Evolutionary conservation across 2,113 vertebrate species (phyloP).

Genomic region (Vombatus ursinus): DNA sequence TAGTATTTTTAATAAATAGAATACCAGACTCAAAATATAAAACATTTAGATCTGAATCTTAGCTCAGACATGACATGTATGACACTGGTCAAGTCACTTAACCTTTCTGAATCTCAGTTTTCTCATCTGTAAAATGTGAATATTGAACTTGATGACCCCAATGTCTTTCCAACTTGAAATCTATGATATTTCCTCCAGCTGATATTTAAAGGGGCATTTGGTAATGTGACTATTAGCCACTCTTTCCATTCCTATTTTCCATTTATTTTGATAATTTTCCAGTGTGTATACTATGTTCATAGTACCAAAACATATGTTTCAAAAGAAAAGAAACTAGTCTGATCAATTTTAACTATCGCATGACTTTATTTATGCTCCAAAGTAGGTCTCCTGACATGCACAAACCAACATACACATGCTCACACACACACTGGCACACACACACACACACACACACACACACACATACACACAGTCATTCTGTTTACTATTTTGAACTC

Average conservation of each 20-base stretch:
- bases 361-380: not conserved
- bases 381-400: not conserved
- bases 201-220: not conserved
- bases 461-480: not conserved
- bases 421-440: too few species aligned
- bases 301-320: not conserved
- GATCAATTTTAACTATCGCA: not conserved
- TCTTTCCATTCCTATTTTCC: not conserved
- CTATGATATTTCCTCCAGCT: not conserved
- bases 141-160: not conserved
- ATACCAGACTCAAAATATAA: not conserved
- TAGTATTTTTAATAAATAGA: not conserved
- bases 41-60: not conserved
- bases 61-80: not conserved
- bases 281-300: not conserved
- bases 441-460: not conserved
- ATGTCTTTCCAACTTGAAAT: not conserved
- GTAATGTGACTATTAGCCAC: not conserved
- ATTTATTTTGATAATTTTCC: not conserved
- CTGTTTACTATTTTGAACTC: constrained; percentile 14
- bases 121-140: too few species aligned
- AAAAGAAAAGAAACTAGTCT: not conserved
- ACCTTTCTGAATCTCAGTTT: too few species aligned
- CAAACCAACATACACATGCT: not conserved
- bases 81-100: too few species aligned